Percentiles rank a stretch among this genome's conserved stretches.
These are phyloP conservation scores for Mythimna loreyi DNA, from an alignment of 2,888 invertebrate genomes.

Conservation along the genomic window DNA sequence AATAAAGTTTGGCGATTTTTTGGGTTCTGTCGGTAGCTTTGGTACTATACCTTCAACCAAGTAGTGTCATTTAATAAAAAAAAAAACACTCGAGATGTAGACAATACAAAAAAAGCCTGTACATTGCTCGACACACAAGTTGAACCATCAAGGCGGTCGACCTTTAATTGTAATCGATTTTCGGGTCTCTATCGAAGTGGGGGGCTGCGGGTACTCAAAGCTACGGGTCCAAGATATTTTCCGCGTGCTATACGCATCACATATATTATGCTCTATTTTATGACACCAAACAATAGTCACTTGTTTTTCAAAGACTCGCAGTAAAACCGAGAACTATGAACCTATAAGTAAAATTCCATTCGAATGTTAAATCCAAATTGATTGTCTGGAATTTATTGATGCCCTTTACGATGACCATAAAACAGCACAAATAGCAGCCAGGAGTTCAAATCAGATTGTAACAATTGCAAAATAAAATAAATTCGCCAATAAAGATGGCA, in stretches of 20 bases:
- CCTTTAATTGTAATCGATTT: too few relatives aligned
- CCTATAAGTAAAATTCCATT: constrained; percentile 42
- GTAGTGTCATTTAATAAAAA: background rate
- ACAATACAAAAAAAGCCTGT: background rate
- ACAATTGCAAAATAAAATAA: constrained; percentile 60
- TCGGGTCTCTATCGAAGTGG: too few relatives aligned
- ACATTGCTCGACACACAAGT: too few relatives aligned
- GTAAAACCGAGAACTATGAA: constrained; percentile 30
- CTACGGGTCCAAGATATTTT: too few relatives aligned
- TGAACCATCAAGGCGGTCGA: too few relatives aligned
- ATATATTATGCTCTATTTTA: constrained; percentile 2
- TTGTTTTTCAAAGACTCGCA: constrained; percentile 3
- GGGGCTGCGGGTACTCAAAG: too few relatives aligned
- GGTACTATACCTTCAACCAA: too few relatives aligned
- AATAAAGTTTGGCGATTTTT: too few relatives aligned
- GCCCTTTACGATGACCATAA: constrained; percentile 60
- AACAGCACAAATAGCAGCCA: constrained; percentile 43
- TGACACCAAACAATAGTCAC: background rate
- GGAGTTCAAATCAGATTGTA: constrained; percentile 54
- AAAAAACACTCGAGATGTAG: background rate
- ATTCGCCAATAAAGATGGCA: constrained; percentile 53
- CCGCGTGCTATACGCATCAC: too few relatives aligned
- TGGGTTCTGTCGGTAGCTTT: too few relatives aligned
- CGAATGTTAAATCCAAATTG: constrained; percentile 52
- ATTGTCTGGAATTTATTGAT: constrained; percentile 63